Base-by-base conservation (phyloP, 1,140 invertebrate genomes). In the Drosophila pectinifera region DNA sequence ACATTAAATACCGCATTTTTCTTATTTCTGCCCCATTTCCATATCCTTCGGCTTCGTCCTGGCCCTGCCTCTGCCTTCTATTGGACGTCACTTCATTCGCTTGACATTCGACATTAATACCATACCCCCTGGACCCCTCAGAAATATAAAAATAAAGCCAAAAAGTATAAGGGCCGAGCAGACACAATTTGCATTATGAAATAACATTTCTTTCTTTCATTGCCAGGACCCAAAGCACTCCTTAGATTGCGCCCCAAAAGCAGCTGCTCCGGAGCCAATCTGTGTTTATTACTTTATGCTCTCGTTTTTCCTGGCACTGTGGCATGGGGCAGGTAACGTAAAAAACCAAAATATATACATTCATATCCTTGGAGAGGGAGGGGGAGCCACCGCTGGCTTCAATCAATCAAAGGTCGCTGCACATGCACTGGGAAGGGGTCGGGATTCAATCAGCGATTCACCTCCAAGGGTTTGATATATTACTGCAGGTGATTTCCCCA, bases 1-100 rank as follows among this genome's bases (percentile, higher is more conserved):
- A 89, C 90, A 91, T 91, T 91, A 91, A 91, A 91, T 90, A 75
- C 90, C 80, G 58, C 82, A 90, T 91, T 91, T 91, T 91, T 90
- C 82, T 91, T 91, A 91, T 91, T 91, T 82, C 63, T 48, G 51
- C 55, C 31, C 56, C 57, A 76, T 82, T 86, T 86, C 83, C 78
- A 76, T 88, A 76, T 79, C 46, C 62, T 53, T 36, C 24, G 48
- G 26, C 31, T 13, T 5, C 22, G 51, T 64, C 36, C 22, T 13
- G 20, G 18, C 41, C 31, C n/a, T n/a, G n/a, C n/a, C 24, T 18
- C 8, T 28, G 26, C 18, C 34, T 57, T 68, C 77, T 72, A 80
- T 74, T 78, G 73, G 73, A 80, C 76, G 68, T 77, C 84, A 80
- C 73, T 74, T 83, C 79, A 80, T 68, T 80, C 76, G 68, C 67